Evolutionary conservation across 2,113 vertebrate species (phyloP).

Genomic region (Pygoscelis adeliae): DNA sequence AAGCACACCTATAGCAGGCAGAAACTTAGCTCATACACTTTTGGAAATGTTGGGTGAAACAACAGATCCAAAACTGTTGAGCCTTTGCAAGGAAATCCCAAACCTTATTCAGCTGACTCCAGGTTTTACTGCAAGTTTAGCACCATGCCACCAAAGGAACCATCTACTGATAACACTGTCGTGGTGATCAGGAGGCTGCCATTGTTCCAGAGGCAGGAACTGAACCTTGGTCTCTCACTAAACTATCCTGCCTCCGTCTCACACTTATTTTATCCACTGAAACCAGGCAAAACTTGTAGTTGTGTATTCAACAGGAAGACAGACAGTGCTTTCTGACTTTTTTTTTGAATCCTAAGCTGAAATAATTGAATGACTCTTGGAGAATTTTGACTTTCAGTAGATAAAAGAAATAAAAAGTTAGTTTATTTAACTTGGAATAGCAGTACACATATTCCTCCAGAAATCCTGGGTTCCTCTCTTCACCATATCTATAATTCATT

Average conservation of each 20-base stretch:
- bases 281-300: background rate
- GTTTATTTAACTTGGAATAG: background rate
- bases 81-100: background rate
- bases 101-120: background rate
- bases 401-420: background rate
- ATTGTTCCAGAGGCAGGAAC: background rate
- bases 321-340: background rate
- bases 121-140: background rate
- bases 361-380: background rate
- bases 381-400: background rate
- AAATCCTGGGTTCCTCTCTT: background rate
- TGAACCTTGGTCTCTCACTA: background rate
- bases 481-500: background rate
- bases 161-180: background rate
- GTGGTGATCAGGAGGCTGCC: background rate
- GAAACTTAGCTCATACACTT: background rate
- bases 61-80: background rate
- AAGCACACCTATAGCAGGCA: background rate
- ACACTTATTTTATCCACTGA: background rate
- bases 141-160: background rate
- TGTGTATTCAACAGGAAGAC: background rate
- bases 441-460: background rate
- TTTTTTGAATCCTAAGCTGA: background rate
- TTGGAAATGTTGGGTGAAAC: background rate
- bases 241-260: background rate